Evolutionary conservation across 2,888 invertebrate species (phyloP), one percentile per base, ranked within the genome.

Genomic region (Rhagophthalmus giganteus): DNA sequence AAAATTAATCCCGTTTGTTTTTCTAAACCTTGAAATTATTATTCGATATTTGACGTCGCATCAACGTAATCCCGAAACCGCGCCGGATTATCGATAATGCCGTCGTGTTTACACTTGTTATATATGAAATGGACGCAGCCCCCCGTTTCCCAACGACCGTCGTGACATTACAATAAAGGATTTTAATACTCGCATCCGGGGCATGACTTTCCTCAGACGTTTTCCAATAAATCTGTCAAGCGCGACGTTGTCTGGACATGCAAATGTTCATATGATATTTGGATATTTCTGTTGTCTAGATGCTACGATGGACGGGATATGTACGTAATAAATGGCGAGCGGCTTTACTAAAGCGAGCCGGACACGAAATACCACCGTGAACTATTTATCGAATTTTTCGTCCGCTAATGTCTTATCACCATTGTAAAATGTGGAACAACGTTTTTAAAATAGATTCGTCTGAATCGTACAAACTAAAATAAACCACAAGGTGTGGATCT

Each of bases 171-270:
- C 68, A 70, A 68, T 67, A 68, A 68, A 62, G 62, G 65, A 66
- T 69, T 70, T 70, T 70, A 68, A 68, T 69, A 67, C 64, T 59
- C 30, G 58, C 46, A 49, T 53, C 48, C 53, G n/a, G 46, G 48
- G 52, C 58, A 57, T 59, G 59, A 60, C 61, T 60, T 59, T 49
- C 50, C 42, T 50, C 55, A 50, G 54, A 60, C 51, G 59, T 59
- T 63, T 66, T 69, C 71, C 72, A 74, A 74, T 74, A 74, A 74
- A 74, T 74, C 72, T 71, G 73, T 74, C 74, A 73, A 58, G 57
- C 48, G 54, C 58, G 70, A 69, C 70, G 61, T 64, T 60, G 60
- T 63, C 61, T 64, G 60, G 69, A 67, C 70, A 74, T 74, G 74
- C 73, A 74, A 74, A 74, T 73, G 69, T 65, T 62, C 61, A 60